These are phyloP conservation scores for Bos javanicus DNA, from an alignment of 2,113 vertebrate species.

Conservation along the genomic window DNA sequence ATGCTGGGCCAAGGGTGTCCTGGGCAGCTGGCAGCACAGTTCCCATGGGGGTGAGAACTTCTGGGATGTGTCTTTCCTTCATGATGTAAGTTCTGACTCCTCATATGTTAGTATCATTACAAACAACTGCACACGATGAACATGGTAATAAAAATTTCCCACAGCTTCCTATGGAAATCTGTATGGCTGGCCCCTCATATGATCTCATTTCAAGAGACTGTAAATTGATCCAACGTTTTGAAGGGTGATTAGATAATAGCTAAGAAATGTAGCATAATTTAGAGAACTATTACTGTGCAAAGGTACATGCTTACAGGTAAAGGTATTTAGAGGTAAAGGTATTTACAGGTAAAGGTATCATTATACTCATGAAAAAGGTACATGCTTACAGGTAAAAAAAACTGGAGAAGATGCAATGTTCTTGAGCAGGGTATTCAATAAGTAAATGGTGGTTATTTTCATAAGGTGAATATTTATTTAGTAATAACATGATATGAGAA, in stretches of 20 bases:
- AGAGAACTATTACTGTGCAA: neutral
- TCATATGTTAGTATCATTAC: neutral
- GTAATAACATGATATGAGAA: neutral
- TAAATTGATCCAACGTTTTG: neutral
- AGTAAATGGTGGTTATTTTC: neutral
- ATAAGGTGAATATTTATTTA: neutral
- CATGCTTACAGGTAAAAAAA: neutral
- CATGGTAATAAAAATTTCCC: neutral
- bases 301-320: neutral
- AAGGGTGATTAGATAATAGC: neutral
- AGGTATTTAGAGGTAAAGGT: neutral
- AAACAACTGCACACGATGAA: neutral
- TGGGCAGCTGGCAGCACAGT: neutral
- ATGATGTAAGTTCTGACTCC: neutral
- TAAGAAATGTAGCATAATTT: neutral
- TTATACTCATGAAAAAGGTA: neutral
- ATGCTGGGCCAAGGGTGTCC: neutral
- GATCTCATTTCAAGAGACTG: neutral
- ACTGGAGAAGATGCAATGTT: neutral
- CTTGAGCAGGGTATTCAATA: neutral
- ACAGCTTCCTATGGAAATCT: neutral
- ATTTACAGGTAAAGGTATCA: neutral
- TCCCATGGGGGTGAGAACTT: neutral
- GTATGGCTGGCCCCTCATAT: neutral
- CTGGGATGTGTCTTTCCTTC: neutral